Base-by-base conservation (phyloP, 2,888 invertebrate genomes). In the Falcaria lacertinaria region DNA sequence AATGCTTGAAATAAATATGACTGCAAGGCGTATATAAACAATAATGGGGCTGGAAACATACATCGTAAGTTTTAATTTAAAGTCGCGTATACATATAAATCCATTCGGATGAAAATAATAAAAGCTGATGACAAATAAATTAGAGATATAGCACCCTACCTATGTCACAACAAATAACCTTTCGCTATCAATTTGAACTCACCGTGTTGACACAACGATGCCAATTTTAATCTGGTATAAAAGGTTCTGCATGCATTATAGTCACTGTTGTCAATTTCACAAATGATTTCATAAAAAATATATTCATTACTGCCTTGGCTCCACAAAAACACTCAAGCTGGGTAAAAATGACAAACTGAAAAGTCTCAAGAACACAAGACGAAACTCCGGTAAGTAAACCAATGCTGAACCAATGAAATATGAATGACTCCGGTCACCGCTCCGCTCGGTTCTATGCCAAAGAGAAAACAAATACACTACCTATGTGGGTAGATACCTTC, bases 191-290 rank as follows among this genome's bases (percentile, higher is more conserved):
- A 77, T 80, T 85, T 69, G 57, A 78, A 82, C 89, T 85, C 69
- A 89, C 89, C 88, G 87, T 85, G 83, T 72, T 84, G 86, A 86
- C 81, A 81, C 80, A 78, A 80, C 73, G 71, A 65, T 72, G 69
- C 66, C 69, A 74, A 6, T 19, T 19, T 80, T 78, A 86, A 63
- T 82, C 85, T 58, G 81, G 82, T 84, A 84, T 80, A 85, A 81
- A 80, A 74, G 75, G 75, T 80, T 82, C 84, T 78, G 80, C 87
- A 85, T 80, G 73, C 89, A 89, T 89, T 89, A 89, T 89, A 87
- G 85, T 86, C 89, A 80, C 80, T 77, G 73, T 79, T 78, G 49
- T 67, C 71, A 71, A 56, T 71, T 74, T 52, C 72, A 75, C 74
- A 73, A 80, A 71, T 76, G 77, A 69, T 71, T 71, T 67, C 51